A percentile compares a stretch with the other conserved stretches of the same genome.
Evolutionary conservation across 23 tunicate genomes (phyloP).

Genomic region (Botrylloides violaceus): DNA sequence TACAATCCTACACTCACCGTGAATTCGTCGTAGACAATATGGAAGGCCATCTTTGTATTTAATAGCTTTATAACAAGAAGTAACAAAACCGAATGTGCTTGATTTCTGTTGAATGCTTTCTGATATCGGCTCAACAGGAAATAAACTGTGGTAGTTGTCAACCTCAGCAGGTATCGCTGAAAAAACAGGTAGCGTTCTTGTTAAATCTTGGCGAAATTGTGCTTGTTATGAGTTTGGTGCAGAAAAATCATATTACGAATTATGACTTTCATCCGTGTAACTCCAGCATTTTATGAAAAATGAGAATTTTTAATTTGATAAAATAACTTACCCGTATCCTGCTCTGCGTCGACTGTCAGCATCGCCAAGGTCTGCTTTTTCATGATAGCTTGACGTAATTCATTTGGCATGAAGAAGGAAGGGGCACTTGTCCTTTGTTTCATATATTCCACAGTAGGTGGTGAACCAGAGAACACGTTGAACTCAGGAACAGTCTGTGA

Average conservation of each 20-base stretch:
- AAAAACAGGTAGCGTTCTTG: slow-evolving; percentile 1
- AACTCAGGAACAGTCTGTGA: slow-evolving; percentile 56
- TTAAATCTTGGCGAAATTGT: no score
- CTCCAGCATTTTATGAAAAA: no score
- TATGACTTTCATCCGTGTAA: no score
- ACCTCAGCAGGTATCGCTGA: slow-evolving; percentile 86
- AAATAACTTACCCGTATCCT: slow-evolving; percentile 54
- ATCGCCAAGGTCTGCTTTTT: slow-evolving; percentile 72
- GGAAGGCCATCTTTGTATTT: slow-evolving; percentile 86
- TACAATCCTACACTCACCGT: slow-evolving; percentile 40
- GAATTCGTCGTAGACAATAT: slow-evolving; percentile 83
- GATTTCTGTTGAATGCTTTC: slow-evolving; percentile 56
- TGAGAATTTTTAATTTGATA: no score
- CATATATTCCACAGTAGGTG: slow-evolving; percentile 81
- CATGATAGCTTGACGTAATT: slow-evolving; percentile 55
- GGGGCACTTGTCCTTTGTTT: slow-evolving; percentile 65
- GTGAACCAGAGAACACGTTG: slow-evolving; percentile 68
- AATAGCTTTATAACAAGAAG: slow-evolving; percentile 87
- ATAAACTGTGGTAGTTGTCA: slow-evolving; percentile 86
- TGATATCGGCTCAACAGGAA: slow-evolving; percentile 65
- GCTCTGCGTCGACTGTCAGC: slow-evolving; percentile 87
- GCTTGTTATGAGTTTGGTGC: no score
- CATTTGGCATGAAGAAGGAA: slow-evolving; percentile 75
- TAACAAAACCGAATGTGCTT: slow-evolving; percentile 59
- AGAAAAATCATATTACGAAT: no score